Evolutionary conservation across 2,113 vertebrate species (phyloP).

Genomic region (Marmota flaviventris): DNA sequence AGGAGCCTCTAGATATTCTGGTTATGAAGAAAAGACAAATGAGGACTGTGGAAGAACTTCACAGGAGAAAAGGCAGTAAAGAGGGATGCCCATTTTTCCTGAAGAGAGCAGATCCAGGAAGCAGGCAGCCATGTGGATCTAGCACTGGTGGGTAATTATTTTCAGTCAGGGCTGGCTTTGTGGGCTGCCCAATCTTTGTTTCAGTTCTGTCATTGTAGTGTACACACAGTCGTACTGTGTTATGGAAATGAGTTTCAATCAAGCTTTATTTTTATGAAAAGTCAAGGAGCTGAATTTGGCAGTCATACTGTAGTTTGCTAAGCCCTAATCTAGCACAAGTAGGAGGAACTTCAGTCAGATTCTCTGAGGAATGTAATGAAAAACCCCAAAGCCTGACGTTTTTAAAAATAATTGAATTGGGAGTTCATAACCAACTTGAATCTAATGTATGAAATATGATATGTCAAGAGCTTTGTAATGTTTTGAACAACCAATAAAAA

Average conservation of each 20-base stretch:
- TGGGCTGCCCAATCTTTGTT: neutral
- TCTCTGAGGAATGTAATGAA: neutral
- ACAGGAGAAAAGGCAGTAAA: neutral
- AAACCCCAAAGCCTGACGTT: neutral
- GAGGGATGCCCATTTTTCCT: neutral
- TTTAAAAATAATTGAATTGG: neutral
- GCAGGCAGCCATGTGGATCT: neutral
- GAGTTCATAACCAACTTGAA: too few species aligned
- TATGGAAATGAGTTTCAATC: neutral
- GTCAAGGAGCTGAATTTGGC: neutral
- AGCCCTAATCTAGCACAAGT: neutral
- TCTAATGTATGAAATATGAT: too few species aligned
- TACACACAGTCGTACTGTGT: neutral
- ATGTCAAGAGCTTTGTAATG: too few species aligned
- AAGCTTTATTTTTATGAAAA: neutral
- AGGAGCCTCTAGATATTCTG: neutral
- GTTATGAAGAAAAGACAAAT: neutral
- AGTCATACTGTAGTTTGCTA: neutral
- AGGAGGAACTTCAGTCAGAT: neutral
- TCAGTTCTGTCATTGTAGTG: neutral
- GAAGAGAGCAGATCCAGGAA: neutral
- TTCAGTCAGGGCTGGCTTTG: neutral
- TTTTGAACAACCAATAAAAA: too few species aligned
- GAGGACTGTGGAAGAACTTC: neutral
- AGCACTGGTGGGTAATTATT: fast-evolving